Base-by-base conservation (phyloP, 1,140 invertebrate species). In the Popillia japonica region DNA sequence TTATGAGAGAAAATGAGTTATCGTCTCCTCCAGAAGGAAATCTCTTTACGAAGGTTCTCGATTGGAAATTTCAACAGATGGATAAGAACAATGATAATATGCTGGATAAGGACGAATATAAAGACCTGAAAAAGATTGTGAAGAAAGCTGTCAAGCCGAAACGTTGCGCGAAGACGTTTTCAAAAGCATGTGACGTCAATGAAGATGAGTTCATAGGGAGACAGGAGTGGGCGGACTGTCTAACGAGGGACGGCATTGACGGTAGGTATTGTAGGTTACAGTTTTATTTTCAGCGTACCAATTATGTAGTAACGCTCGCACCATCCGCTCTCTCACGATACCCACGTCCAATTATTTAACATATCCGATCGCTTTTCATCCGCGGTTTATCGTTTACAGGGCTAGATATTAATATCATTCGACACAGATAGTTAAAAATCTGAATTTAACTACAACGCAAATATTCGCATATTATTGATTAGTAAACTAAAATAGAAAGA, bases 51-150 rank as follows among this genome's bases (percentile, higher is more conserved):
- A 80, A 84, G 0, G 93, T 95, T 0, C 83, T 96, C 8, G 91
- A 94, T 64, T 98, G 96, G 96, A 98, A 98, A 86, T 98, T 98
- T 83, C 86, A 88, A 0, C 89, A 92, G 64, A 87, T 98, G 82
- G 96, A 98, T 87, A 86, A 87, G 40, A 93, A 98, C 86, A 89
- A 88, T 11, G 95, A 96, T 86, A 90, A 91, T 27, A 88, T 89
- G 64, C 86, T 98, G 73, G 92, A 95, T 82, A 92, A 92, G 80
- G 89, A 90, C 42, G 97, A 98, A 85, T 95, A 96, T 82, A 90
- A 92, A 80, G 93, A 94, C 78, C 87, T 98, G 6, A 90, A 92
- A 77, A 89, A 92, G 79, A 90, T 97, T 34, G 93, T 97, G 0
- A 95, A 93, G 84, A 95, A 95, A 87, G 92, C 94, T 23, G 94